A percentile compares a stretch with the other conserved stretches of the same genome.
These are phyloP conservation scores for Meriones psammophilus DNA, from an alignment of 2,797 vertebrate species.

Conservation along the genomic window DNA sequence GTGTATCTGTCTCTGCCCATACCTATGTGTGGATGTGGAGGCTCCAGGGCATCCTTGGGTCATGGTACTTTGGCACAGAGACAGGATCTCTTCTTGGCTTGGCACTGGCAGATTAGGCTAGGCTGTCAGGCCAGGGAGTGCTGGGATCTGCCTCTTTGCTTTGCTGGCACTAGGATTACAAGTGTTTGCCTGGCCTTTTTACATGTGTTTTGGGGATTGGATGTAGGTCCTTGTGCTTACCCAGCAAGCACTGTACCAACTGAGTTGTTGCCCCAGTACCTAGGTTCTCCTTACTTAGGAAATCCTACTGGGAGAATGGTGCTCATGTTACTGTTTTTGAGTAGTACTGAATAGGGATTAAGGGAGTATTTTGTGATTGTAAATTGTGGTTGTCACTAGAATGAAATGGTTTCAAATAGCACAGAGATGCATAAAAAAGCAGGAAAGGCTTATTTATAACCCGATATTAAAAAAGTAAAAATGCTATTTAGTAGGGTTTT, in stretches of 20 bases:
- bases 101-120: background rate
- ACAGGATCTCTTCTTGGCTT: background rate
- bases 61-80: background rate
- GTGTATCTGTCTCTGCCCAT: background rate
- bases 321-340: background rate
- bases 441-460: slow-evolving; percentile 2
- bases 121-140: background rate
- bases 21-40: background rate
- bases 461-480: background rate
- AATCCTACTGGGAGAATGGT: background rate
- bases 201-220: background rate
- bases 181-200: background rate
- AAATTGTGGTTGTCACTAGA: background rate
- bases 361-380: background rate
- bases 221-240: background rate
- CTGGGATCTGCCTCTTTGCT: background rate
- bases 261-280: background rate
- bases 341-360: background rate
- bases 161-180: background rate
- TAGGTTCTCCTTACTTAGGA: background rate
- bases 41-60: background rate
- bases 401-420: slow-evolving; percentile 10
- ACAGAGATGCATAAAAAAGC: slow-evolving; percentile 31
- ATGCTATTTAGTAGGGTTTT: background rate
- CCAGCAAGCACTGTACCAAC: background rate